phyloP scores from a whole-genome alignment of 2,797 vertebrate species.

The Rhabdomys pumilio region DNA sequence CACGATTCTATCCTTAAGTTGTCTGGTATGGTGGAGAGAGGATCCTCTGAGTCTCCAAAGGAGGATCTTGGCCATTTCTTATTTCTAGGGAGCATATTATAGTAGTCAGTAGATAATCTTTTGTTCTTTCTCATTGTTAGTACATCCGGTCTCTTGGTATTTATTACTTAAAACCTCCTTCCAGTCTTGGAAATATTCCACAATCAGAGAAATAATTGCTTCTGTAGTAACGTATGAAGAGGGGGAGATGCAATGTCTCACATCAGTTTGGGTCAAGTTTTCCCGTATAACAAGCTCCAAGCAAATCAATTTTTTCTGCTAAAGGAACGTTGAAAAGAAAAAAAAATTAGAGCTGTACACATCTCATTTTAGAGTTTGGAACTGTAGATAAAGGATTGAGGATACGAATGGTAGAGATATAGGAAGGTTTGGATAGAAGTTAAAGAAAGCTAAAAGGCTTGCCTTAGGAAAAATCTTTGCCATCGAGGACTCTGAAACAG shows the following conservation, averaged over 20 bases:
- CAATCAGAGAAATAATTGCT: slow-evolving; percentile 53
- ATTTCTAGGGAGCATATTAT: slow-evolving; percentile 55
- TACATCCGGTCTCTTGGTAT: not conserved
- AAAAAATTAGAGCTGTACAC: not conserved
- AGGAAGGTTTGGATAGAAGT: slow-evolving; percentile 11
- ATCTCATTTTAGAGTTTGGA: slow-evolving; percentile 35
- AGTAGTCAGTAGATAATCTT: not conserved
- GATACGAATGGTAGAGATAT: slow-evolving; percentile 8
- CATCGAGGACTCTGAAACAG: not conserved
- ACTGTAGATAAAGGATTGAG: slow-evolving; percentile 26
- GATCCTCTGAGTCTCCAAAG: not conserved
- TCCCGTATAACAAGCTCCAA: not conserved
- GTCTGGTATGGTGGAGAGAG: not conserved
- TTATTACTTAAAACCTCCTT: slow-evolving; percentile 62
- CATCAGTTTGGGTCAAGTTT: slow-evolving; percentile 55
- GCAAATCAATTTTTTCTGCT: slow-evolving; percentile 40
- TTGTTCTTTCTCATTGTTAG: slow-evolving; percentile 37
- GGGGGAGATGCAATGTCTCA: not conserved
- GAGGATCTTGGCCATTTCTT: slow-evolving; percentile 34
- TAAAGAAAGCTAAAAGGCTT: slow-evolving; percentile 43
- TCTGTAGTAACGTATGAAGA: slow-evolving; percentile 36
- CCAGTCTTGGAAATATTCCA: not conserved
- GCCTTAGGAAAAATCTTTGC: slow-evolving; percentile 25
- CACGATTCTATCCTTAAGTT: slow-evolving; percentile 10
- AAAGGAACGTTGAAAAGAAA: not conserved